Percentiles rank a stretch among this genome's conserved stretches.
phyloP scores from a whole-genome alignment of 92 coral and sea anemone species.

The Palythoa heliodiscus region DNA sequence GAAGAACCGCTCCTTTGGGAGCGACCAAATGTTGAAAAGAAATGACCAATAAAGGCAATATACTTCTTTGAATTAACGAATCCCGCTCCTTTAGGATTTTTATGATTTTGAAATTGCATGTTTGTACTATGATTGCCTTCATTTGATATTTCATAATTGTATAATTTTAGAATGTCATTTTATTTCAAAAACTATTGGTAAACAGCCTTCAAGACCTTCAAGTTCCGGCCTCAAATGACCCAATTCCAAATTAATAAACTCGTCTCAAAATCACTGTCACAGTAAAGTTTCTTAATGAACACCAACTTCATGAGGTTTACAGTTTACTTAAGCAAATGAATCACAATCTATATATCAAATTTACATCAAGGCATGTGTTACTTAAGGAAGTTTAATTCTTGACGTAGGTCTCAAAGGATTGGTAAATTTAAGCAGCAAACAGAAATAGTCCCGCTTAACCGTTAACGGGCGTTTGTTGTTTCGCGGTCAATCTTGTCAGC shows the following conservation, averaged over 20 bases:
- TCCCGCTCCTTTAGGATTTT: too few species aligned
- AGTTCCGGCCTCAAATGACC: neutral
- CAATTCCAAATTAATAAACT: constrained; percentile 34
- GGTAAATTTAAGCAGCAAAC: constrained; percentile 12
- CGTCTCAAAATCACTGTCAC: neutral
- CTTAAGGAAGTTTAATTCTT: neutral
- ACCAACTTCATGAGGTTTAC: constrained; percentile 14
- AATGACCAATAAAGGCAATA: too few species aligned
- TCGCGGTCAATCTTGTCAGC: constrained; percentile 18
- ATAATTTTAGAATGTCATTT: too few species aligned
- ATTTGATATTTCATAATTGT: too few species aligned
- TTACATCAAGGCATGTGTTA: constrained; percentile 5
- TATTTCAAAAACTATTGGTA: neutral
- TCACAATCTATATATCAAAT: neutral
- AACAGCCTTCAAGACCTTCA: constrained; percentile 1
- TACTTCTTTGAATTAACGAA: too few species aligned
- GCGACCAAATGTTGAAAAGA: too few species aligned
- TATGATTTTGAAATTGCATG: too few species aligned
- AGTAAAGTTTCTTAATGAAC: constrained; percentile 1
- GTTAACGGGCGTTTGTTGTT: constrained; percentile 39
- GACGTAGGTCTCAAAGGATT: neutral
- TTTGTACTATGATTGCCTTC: too few species aligned
- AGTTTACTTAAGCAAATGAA: constrained; percentile 21
- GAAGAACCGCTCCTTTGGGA: too few species aligned
- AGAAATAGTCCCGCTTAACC: constrained; percentile 13